Conservation (phyloP, 1,140 invertebrate genomes). For the Drosophila kepulauana region DNA sequence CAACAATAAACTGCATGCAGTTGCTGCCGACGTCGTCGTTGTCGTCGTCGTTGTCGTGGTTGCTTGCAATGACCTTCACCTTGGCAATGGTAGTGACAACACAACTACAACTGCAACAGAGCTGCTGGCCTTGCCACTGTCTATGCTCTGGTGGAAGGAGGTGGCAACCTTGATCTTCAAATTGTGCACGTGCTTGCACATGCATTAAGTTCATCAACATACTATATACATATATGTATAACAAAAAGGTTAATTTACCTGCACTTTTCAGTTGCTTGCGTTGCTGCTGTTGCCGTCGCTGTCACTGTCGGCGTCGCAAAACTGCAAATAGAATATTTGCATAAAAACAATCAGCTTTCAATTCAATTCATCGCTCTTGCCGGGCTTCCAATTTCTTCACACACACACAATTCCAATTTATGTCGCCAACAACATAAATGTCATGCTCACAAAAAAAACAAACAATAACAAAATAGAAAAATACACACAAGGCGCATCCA, state of each 20-base stretch:
- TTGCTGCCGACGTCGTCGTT: constrained; percentile 30
- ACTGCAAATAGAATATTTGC: constrained; percentile 65
- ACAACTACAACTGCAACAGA: constrained; percentile 13
- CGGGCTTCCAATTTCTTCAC: constrained; percentile 66
- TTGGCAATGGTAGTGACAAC: constrained; percentile 63
- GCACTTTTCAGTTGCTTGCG: constrained; percentile 22
- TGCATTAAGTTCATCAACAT: background rate
- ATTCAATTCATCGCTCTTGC: constrained; percentile 50
- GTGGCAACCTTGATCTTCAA: constrained; percentile 68
- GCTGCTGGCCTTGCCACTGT: constrained; percentile 30
- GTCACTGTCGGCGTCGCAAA: background rate
- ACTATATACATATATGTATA: no score
- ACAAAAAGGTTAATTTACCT: constrained; percentile 48
- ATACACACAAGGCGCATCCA: constrained; percentile 11
- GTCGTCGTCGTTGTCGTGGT: constrained; percentile 25
- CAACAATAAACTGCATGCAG: constrained; percentile 69
- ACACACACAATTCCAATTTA: constrained; percentile 33
- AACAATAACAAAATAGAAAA: constrained; percentile 20
- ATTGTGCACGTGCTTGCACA: constrained; percentile 42
- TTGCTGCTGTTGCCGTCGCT: constrained; percentile 14
- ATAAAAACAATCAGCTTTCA: constrained; percentile 74
- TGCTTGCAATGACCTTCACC: constrained; percentile 77
- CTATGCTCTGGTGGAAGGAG: constrained; percentile 5
- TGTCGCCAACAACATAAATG: constrained; percentile 43
- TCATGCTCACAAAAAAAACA: constrained; percentile 22